phyloP scores from a whole-genome alignment of 2,113 vertebrate species.

The Passerina amoena region DNA sequence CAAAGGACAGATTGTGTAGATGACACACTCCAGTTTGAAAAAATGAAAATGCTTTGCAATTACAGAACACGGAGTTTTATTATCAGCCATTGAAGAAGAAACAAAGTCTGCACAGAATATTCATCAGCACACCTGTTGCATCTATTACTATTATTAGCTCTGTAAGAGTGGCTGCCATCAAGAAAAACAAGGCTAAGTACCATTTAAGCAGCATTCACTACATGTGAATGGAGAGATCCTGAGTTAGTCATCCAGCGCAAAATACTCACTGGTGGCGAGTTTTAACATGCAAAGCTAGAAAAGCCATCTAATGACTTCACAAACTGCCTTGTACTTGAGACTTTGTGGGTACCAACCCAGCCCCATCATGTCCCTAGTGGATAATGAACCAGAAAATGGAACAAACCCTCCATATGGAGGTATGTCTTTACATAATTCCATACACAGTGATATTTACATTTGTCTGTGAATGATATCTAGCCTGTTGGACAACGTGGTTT shows the following conservation, averaged over 20 bases:
- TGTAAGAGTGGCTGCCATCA: not conserved
- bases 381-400: not conserved
- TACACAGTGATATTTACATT: not conserved
- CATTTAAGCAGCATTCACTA: not conserved
- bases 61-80: not conserved
- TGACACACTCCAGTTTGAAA: not conserved
- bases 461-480: not conserved
- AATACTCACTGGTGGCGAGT: not conserved
- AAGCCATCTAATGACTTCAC: not conserved
- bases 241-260: not conserved
- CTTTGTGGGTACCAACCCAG: not conserved
- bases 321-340: not conserved
- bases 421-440: not conserved
- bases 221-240: not conserved
- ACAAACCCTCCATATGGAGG: not conserved
- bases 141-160: not conserved
- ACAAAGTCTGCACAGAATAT: not conserved
- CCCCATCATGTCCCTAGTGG: not conserved
- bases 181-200: not conserved
- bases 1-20: not conserved
- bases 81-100: not conserved
- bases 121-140: not conserved
- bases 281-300: not conserved
- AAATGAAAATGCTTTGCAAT: not conserved
- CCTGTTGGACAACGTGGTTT: not conserved